Evolutionary conservation across 1,140 invertebrate species (phyloP), one percentile per base, ranked within the genome.

Genomic region (Hetaerina americana): DNA sequence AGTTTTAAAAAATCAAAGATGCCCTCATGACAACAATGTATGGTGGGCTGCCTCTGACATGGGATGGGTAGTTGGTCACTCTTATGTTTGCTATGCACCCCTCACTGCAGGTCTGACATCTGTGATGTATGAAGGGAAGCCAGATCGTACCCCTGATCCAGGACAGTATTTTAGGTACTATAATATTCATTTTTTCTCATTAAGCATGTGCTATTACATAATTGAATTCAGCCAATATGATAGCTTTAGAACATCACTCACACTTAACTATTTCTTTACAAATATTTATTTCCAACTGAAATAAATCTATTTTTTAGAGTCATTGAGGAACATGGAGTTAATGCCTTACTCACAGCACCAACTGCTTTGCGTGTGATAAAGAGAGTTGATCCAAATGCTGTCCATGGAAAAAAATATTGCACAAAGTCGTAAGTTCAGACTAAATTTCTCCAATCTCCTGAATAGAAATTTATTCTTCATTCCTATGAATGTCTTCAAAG

Each of bases 51-150:
- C 93, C 0, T 85, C 84, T 68, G 93, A 96, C 78, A 84, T 93
- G 72, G 93, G 95, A 0, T 97, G 95, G 95, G 93, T 97, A 0
- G 94, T 96, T 1, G 95, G 95, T 1, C 94, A 95, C 79, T 95
- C 93, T 0, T 97, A 96, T 77, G 96, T 96, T 71, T 94, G 92
- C 78, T 97, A 97, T 76, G 94, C 88, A 1, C 95, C 95, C 0
- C 81, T 97, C 0, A 79, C 94, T 0, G 88, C 89, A 74, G 90
- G 94, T 0, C 84, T 89, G 29, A 96, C 94, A 0, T 92, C 91
- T 74, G 84, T 98, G 0, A 87, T 98, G 82, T 97, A 95, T 81
- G 95, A 98, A 82, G 95, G 95, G 0, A 97, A 97, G 78, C 95
- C 95, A 0, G 93, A 96, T 75, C 87, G 93, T 70, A 97, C 95